Percentiles rank a stretch among this genome's conserved stretches.
These are phyloP conservation scores for Polyploca ridens DNA, from an alignment of 2,888 invertebrate species.

Conservation along the genomic window DNA sequence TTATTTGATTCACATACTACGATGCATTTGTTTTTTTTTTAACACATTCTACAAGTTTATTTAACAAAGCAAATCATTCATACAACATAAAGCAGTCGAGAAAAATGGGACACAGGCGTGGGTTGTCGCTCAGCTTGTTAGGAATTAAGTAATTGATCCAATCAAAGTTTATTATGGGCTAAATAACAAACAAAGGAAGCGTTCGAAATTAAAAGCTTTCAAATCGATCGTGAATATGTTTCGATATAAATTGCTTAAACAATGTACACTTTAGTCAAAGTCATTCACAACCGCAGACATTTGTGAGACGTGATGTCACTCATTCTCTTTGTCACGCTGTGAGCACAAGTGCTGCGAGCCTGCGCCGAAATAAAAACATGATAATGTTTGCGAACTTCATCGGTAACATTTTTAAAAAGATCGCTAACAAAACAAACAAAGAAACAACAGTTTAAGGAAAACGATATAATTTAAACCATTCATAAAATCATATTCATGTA, in stretches of 20 bases:
- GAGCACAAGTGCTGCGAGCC: conserved; percentile 60
- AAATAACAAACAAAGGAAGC: conserved; percentile 49
- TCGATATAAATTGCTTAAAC: conserved; percentile 26
- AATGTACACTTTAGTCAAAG: conserved; percentile 36
- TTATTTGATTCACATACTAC: no score
- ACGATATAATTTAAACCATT: conserved; percentile 21
- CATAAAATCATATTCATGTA: conserved; percentile 21
- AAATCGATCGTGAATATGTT: conserved; percentile 20
- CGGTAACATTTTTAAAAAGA: conserved; percentile 35
- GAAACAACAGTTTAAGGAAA: conserved; percentile 14
- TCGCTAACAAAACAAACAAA: conserved; percentile 24
- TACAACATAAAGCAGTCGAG: conserved; percentile 30
- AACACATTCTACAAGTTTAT: conserved; percentile 1
- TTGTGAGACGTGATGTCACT: conserved; percentile 71
- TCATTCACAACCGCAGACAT: conserved; percentile 46
- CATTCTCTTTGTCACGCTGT: conserved; percentile 63
- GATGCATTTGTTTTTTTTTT: conserved; percentile 5
- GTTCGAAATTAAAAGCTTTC: conserved; percentile 42
- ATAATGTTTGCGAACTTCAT: conserved; percentile 62
- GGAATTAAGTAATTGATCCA: conserved; percentile 68
- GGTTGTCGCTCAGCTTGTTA: conserved; percentile 48
- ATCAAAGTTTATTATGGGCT: conserved; percentile 58
- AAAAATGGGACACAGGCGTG: conserved; percentile 46
- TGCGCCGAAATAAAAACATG: conserved; percentile 67
- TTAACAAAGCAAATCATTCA: conserved; percentile 29